These are phyloP conservation scores for Furcula furcula DNA, from an alignment of 2,888 invertebrate species.

Conservation along the genomic window DNA sequence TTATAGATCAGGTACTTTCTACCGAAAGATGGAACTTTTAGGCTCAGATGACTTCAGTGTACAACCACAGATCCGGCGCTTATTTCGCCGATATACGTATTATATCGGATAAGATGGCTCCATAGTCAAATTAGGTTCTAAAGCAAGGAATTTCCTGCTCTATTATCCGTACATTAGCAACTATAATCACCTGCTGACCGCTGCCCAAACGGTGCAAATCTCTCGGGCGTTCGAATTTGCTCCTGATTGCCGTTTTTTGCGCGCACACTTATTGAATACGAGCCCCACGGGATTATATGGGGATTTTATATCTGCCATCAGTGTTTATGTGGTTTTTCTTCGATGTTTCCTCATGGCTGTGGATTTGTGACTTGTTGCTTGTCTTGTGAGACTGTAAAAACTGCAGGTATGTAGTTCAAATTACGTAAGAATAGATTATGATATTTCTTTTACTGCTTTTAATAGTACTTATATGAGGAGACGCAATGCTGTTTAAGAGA, in stretches of 20 bases:
- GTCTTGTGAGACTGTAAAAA: background rate
- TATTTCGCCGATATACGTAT: no score
- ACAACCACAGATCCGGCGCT: no score
- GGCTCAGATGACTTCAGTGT: no score
- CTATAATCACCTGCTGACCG: constrained; percentile 5
- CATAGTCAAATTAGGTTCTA: no score
- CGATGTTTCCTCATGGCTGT: background rate
- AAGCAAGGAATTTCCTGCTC: constrained; percentile 3
- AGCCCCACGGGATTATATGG: constrained; percentile 29
- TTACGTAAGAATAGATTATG: no score
- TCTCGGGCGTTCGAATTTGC: constrained; percentile 38
- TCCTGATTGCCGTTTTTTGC: constrained; percentile 45
- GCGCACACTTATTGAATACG: constrained; percentile 39
- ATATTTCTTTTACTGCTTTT: no score
- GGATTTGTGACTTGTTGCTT: constrained; percentile 12
- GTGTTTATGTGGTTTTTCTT: constrained; percentile 10
- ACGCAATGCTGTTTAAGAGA: no score
- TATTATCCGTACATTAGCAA: constrained; percentile 3
- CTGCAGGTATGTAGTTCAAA: background rate
- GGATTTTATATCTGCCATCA: constrained; percentile 21
- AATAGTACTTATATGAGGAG: no score
- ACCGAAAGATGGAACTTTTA: no score
- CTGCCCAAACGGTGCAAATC: constrained; percentile 27
- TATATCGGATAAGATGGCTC: no score
- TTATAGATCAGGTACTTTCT: no score